Base-by-base conservation (phyloP, 1,140 invertebrate genomes). In the Panagrolaimus sp. region DNA sequence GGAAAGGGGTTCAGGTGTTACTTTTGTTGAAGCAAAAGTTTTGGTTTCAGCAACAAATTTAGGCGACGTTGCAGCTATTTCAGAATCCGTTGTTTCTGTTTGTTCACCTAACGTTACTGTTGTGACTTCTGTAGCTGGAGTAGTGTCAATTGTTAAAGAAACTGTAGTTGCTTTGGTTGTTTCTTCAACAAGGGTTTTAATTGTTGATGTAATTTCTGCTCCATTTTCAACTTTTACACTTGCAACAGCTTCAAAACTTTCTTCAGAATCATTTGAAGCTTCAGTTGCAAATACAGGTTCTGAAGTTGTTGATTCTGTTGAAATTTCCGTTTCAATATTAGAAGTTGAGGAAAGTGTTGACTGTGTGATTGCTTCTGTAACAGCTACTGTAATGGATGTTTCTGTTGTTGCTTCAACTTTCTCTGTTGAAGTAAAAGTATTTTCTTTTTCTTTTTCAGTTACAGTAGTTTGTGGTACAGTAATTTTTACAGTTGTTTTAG, bases 361-460 rank as follows among this genome's bases (percentile, higher is more conserved):
- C n/a, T n/a, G n/a, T n/a, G n/a, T n/a, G n/a, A n/a, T 38, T 38
- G 32, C 2, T 55, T 55, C 52, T 12, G 15, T 55, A 14, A 24
- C 14, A 1, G 15, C 28, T n/a, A n/a, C 6, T 10, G 52, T n/a
- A 10, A 28, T 55, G 10, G 17, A 6, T 52, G 4, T 21, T 52
- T 52, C 47, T 10, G 47, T 52, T 14, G 47, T 4, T 52, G 47
- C 3, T 52, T 52, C 47, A 10, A 46, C n/a, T n/a, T n/a, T n/a
- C n/a, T 28, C 28, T 45, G 68, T 69, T 24, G 66, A 71, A 43
- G 21, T 43, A 1, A 32, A 3, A 26, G 69, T 52, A 43, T 28
- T 48, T 69, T 15, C 24, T 15, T 21, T 73, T 21, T n/a, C 68
- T 10, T 24, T 71, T 43, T 47, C 44, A 15, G 63, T 67, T 24